Base-by-base conservation (phyloP, 1,140 invertebrate species). In the Amyelois transitella region DNA sequence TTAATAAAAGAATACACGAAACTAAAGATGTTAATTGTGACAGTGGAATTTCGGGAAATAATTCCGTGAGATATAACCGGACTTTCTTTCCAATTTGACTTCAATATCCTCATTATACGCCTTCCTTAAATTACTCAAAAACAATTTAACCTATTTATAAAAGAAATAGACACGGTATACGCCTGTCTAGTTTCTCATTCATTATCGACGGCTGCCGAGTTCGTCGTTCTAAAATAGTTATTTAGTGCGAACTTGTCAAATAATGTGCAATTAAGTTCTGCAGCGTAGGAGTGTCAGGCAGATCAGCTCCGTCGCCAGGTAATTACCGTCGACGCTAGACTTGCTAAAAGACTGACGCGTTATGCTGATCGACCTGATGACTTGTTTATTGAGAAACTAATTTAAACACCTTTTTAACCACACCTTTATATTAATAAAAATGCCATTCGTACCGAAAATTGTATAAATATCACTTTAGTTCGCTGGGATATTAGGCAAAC, bases 321-420 rank as follows among this genome's bases (percentile, higher is more conserved):
- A 80, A 84, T 86, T 86, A 86, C 68, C 75, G 70, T 71, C 75
- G 72, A 66, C 68, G 64, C 64, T 72, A 67, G 65, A 62, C 62
- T 19, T 56, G 79, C 55, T 77, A 77, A 86, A 66, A 81, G 79
- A 86, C 77, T 84, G 79, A 83, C 77, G 76, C 70, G 43, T 24
- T 24, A 48, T 44, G 50, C 49, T 38, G 12, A 51, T 14, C 32
- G 45, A 50, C 45, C 49, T 55, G 62, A 71, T 56, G 58, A 66
- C 62, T 72, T 72, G 63, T 69, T 72, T 72, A 72, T 72, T 66
- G 53, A 48, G 53, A 43, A 55, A 38, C 44, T 64, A 51, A 65
- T 62, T 38, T 38, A 68, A 64, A 62, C 56, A 60, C 32, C 43
- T 59, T 45, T 28, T 61, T 66, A 61, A 49, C 49, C 55, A 60